Evolutionary conservation across 2,888 invertebrate genomes (phyloP).

Genomic region (Fabriciana adippe): DNA sequence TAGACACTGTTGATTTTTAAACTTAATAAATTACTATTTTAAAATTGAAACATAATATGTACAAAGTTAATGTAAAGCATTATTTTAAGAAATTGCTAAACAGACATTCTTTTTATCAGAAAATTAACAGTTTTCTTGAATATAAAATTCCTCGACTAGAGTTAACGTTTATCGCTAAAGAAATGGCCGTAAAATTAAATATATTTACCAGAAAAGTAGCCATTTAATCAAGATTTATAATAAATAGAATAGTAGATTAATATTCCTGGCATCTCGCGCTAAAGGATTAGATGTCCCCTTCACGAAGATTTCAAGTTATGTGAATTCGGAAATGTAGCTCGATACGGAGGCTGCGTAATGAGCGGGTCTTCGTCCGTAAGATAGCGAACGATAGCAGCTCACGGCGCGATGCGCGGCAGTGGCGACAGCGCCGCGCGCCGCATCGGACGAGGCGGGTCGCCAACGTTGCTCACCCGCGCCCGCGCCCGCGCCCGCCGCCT

Average conservation of each 20-base stretch:
- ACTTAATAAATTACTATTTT: too few species aligned
- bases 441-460: slow-evolving; percentile 51
- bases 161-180: background rate
- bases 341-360: slow-evolving; percentile 80
- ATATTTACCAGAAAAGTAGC: background rate
- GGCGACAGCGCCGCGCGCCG: slow-evolving; percentile 51
- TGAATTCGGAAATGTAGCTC: slow-evolving; percentile 67
- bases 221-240: background rate
- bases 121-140: too few species aligned
- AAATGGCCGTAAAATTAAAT: background rate
- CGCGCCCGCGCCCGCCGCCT: slow-evolving; percentile 47
- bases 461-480: slow-evolving; percentile 48
- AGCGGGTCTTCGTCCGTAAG: slow-evolving; percentile 55
- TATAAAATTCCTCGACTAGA: background rate
- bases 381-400: slow-evolving; percentile 48
- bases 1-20: too few species aligned
- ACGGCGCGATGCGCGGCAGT: slow-evolving; percentile 58
- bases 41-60: too few species aligned
- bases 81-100: too few species aligned
- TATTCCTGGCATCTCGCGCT: slow-evolving; percentile 46
- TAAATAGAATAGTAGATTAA: slow-evolving; percentile 1
- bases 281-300: slow-evolving; percentile 78
- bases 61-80: too few species aligned
- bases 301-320: slow-evolving; percentile 50
- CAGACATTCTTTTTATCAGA: too few species aligned